phyloP scores from a whole-genome alignment of 1,140 invertebrate species.

The Drosophila pachea region DNA sequence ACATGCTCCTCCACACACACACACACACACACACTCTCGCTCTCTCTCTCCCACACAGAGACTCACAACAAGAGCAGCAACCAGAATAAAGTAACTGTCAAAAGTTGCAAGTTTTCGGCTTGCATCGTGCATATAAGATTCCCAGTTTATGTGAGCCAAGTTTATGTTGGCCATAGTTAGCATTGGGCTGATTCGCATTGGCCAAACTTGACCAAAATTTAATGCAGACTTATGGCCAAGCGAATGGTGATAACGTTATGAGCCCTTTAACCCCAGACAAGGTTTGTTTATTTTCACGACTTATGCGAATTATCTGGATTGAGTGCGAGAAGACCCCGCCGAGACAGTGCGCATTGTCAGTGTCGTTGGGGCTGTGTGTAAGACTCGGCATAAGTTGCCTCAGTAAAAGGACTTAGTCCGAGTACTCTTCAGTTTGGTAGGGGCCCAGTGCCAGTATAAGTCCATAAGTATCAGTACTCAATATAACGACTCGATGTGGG shows the following conservation, averaged over 20 bases:
- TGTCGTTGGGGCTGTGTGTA: too few species aligned
- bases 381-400: too few species aligned
- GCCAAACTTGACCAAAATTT: conserved; percentile 24
- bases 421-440: too few species aligned
- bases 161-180: conserved; percentile 22
- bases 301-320: too few species aligned
- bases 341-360: too few species aligned
- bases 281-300: not conserved
- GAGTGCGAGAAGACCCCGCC: too few species aligned
- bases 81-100: conserved; percentile 18
- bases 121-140: conserved; percentile 9
- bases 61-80: not conserved
- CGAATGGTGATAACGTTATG: too few species aligned
- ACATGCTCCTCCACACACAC: not conserved
- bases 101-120: conserved; percentile 32
- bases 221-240: conserved; percentile 29
- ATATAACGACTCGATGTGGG: too few species aligned
- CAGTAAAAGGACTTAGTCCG: too few species aligned
- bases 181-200: conserved; percentile 19
- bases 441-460: too few species aligned
- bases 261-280: not conserved
- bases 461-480: too few species aligned
- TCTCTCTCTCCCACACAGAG: not conserved
- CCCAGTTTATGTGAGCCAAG: conserved; percentile 24
- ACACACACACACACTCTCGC: not conserved